These are phyloP conservation scores for Drosophila jambulina DNA, from an alignment of 1,140 invertebrate species.

Conservation along the genomic window DNA sequence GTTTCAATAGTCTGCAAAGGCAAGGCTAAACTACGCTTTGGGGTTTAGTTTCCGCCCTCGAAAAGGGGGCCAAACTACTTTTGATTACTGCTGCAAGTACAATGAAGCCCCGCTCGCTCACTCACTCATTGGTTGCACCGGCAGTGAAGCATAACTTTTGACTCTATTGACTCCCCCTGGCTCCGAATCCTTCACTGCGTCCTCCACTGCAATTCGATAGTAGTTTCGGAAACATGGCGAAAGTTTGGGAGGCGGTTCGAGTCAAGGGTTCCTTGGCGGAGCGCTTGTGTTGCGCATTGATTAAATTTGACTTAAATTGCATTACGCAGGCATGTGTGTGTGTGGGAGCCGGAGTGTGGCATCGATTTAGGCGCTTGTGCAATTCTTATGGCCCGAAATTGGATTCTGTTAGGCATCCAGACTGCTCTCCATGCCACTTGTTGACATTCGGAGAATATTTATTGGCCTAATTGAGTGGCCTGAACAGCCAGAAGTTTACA, in stretches of 20 bases:
- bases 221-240: conserved; percentile 63
- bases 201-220: conserved; percentile 59
- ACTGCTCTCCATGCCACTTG: conserved; percentile 45
- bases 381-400: conserved; percentile 70
- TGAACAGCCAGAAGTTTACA: conserved; percentile 19
- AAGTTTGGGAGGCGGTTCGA: conserved; percentile 54
- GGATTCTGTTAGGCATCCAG: conserved; percentile 55
- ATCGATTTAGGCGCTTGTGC: conserved; percentile 56
- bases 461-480: conserved; percentile 66
- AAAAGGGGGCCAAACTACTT: conserved; percentile 69
- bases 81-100: conserved; percentile 76
- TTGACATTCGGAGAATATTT: conserved; percentile 69
- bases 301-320: conserved; percentile 82
- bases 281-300: conserved; percentile 73
- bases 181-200: not conserved
- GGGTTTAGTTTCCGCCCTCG: conserved; percentile 55
- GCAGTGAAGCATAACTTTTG: conserved; percentile 76
- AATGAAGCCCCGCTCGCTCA: conserved; percentile 45
- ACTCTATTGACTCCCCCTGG: conserved; percentile 64
- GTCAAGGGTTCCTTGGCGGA: conserved; percentile 24
- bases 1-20: conserved; percentile 62
- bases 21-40: conserved; percentile 51
- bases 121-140: conserved; percentile 60
- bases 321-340: conserved; percentile 47
- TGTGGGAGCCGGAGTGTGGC: conserved; percentile 32